Evolutionary conservation across 2,888 invertebrate species (phyloP).

Genomic region (Oscheius myriophilus): DNA sequence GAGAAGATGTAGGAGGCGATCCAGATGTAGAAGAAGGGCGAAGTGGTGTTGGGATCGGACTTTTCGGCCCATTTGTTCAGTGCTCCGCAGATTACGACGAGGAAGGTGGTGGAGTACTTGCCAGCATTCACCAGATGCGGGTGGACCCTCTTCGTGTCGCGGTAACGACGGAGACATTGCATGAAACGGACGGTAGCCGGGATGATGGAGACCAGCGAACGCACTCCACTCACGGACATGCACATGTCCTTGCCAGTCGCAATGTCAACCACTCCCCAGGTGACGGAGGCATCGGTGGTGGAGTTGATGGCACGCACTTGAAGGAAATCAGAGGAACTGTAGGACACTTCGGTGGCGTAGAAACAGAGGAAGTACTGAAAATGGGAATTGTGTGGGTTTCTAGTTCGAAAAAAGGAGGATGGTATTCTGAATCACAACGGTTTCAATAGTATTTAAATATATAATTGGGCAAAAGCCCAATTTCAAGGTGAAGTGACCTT

Average conservation of each 20-base stretch:
- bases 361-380: slow-evolving; percentile 84
- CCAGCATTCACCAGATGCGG: slow-evolving; percentile 93
- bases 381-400: no score
- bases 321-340: slow-evolving; percentile 40
- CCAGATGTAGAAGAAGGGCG: slow-evolving; percentile 78
- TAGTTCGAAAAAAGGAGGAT: no score
- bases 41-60: slow-evolving; percentile 58
- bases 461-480: no score
- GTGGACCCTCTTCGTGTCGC: slow-evolving; percentile 90
- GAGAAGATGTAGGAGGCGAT: slow-evolving; percentile 82
- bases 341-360: slow-evolving; percentile 77
- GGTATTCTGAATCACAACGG: no score
- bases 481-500: no score
- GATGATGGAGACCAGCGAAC: slow-evolving; percentile 87
- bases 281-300: slow-evolving; percentile 60
- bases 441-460: no score
- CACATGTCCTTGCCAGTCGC: slow-evolving; percentile 74
- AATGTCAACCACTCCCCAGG: slow-evolving; percentile 69
- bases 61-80: slow-evolving; percentile 78
- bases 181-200: slow-evolving; percentile 98
- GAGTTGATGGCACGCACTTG: slow-evolving; percentile 61
- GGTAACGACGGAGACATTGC: slow-evolving; percentile 92
- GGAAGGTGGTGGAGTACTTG: slow-evolving; percentile 96
- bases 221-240: slow-evolving; percentile 78
- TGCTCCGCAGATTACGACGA: slow-evolving; percentile 83